Conservation (phyloP, 2,888 invertebrate genomes). For the Noctua comes region DNA sequence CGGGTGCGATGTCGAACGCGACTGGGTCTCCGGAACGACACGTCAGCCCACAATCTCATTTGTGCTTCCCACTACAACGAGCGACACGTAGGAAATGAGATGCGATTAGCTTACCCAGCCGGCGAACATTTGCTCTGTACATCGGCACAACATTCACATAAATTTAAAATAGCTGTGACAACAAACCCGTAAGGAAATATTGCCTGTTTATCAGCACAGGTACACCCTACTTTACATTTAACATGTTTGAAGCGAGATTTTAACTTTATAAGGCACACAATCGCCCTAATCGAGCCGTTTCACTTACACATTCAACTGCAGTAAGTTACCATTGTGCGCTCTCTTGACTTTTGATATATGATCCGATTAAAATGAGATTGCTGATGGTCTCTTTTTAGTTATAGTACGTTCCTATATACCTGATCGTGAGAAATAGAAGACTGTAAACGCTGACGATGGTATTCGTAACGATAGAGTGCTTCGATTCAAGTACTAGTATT, state of each 20-base stretch:
- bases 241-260: constrained; percentile 59
- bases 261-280: constrained; percentile 64
- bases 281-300: constrained; percentile 61
- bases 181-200: constrained; percentile 62
- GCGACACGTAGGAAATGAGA: constrained; percentile 86
- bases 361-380: constrained; percentile 67
- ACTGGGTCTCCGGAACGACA: constrained; percentile 80
- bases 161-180: constrained; percentile 67
- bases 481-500: constrained; percentile 16
- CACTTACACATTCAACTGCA: constrained; percentile 63
- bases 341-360: constrained; percentile 68
- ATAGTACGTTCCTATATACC: constrained; percentile 49
- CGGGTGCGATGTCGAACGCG: constrained; percentile 74
- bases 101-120: constrained; percentile 82
- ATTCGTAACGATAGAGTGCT: constrained; percentile 36
- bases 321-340: constrained; percentile 64
- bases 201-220: constrained; percentile 64
- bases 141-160: constrained; percentile 66
- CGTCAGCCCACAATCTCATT: constrained; percentile 85
- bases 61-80: constrained; percentile 82
- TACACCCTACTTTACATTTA: constrained; percentile 55
- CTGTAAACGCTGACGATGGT: constrained; percentile 46
- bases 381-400: constrained; percentile 65
- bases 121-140: constrained; percentile 69
- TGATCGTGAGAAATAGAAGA: constrained; percentile 54